Evolutionary conservation across 2,888 invertebrate genomes (phyloP).

Genomic region (Lepidocyrtinus sp.): DNA sequence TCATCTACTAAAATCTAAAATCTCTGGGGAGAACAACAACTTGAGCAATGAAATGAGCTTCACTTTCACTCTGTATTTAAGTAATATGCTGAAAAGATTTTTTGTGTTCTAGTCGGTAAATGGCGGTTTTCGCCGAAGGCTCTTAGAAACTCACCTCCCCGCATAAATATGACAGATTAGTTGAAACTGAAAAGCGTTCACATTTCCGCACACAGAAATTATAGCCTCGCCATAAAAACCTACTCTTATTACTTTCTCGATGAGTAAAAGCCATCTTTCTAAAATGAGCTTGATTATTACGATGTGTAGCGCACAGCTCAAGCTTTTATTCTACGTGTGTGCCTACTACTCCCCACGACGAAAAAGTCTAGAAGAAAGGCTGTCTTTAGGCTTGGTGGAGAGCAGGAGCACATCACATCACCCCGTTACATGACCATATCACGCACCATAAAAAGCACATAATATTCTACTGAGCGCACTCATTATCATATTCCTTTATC

Average conservation of each 20-base stretch:
- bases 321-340: too few species aligned
- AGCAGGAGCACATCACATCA: neutral
- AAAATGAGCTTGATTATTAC: neutral
- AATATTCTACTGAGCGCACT: neutral
- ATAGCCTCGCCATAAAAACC: neutral
- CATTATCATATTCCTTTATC: neutral
- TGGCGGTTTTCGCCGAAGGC: neutral
- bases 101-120: too few species aligned
- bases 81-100: too few species aligned
- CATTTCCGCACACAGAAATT: neutral
- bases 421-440: neutral
- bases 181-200: neutral
- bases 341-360: too few species aligned
- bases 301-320: neutral
- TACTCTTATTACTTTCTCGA: neutral
- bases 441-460: neutral
- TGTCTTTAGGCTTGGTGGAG: too few species aligned
- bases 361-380: too few species aligned
- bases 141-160: neutral
- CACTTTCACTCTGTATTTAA: too few species aligned
- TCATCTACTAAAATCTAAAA: too few species aligned
- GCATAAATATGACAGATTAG: neutral
- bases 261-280: neutral
- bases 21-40: too few species aligned
- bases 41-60: too few species aligned